Conservation (phyloP, 2,797 vertebrate genomes). For the Acanthurus tractus region DNA sequence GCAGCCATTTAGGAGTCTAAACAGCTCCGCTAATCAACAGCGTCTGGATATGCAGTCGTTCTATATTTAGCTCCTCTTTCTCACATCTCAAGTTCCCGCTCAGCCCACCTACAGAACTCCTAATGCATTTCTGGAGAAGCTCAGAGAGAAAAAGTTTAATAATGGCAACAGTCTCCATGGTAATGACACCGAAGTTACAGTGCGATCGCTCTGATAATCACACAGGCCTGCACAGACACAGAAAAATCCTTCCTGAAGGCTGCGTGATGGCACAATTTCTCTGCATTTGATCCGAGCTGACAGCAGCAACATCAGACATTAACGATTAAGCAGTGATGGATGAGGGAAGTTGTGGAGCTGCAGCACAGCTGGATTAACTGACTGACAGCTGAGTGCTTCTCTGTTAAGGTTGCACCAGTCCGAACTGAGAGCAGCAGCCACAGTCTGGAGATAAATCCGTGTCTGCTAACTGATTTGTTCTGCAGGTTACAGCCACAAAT, state of each 20-base stretch:
- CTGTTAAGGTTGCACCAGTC: too few relatives aligned
- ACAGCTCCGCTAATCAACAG: conserved; percentile 67
- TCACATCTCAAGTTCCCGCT: conserved; percentile 68
- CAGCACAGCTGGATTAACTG: background rate
- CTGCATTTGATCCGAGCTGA: conserved; percentile 13
- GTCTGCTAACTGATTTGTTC: background rate
- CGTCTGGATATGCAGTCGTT: conserved; percentile 56
- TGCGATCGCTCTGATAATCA: background rate
- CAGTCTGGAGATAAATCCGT: background rate
- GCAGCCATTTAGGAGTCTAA: conserved; percentile 57
- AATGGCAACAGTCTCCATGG: conserved; percentile 76
- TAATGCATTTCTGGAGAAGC: conserved; percentile 61
- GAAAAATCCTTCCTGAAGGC: conserved; percentile 6
- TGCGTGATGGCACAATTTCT: background rate
- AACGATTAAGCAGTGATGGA: conserved; percentile 12
- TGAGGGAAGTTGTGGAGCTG: conserved; percentile 2
- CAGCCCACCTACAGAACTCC: conserved; percentile 71
- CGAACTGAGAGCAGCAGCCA: background rate
- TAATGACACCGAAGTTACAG: conserved; percentile 51
- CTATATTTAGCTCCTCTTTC: conserved; percentile 78
- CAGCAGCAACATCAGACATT: conserved; percentile 17
- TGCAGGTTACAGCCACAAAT: background rate
- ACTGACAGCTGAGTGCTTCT: background rate
- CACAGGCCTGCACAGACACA: conserved; percentile 10
- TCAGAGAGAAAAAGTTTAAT: conserved; percentile 71